Evolutionary conservation across 2,888 invertebrate species (phyloP).

Genomic region (Auanema sp.): DNA sequence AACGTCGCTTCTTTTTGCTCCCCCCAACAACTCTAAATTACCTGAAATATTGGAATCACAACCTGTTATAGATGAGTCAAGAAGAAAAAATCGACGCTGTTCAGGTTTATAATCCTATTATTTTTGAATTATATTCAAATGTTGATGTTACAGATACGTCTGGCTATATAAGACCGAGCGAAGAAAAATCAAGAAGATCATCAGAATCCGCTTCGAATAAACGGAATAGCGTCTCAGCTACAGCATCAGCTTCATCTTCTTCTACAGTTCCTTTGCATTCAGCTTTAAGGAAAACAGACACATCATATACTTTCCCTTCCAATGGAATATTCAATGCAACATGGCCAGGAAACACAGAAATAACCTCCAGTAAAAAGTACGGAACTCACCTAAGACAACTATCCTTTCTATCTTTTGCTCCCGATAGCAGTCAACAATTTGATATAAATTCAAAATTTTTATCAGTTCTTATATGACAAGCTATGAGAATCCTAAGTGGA

Average conservation of each 20-base stretch:
- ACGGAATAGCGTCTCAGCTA: conserved; percentile 11
- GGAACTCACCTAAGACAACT: too few species aligned
- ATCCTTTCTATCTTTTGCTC: too few species aligned
- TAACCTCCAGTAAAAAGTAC: too few species aligned
- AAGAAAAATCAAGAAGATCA: conserved; percentile 18
- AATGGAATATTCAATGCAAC: conserved; percentile 15
- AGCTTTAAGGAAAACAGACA: conserved; percentile 44
- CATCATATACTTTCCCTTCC: conserved; percentile 39
- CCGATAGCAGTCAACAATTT: too few species aligned
- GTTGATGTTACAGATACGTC: conserved; percentile 8
- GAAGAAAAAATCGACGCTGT: not conserved
- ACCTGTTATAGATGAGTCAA: conserved; percentile 1
- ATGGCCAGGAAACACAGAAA: not conserved
- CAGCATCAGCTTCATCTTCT: too few species aligned
- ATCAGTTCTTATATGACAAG: too few species aligned
- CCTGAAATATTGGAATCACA: conserved; percentile 30
- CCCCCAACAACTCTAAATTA: conserved; percentile 27
- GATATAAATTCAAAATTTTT: too few species aligned
- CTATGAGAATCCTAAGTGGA: too few species aligned
- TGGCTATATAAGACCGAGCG: conserved; percentile 1
- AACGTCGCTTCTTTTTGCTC: conserved; percentile 28
- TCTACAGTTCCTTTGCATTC: conserved; percentile 22
- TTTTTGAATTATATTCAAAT: not conserved
- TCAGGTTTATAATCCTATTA: conserved; percentile 1
- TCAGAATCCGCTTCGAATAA: conserved; percentile 17